A percentile compares a stretch with the other conserved stretches of the same genome.
phyloP scores from a whole-genome alignment of 2,888 invertebrate species.

The Mythimna ferrago region DNA sequence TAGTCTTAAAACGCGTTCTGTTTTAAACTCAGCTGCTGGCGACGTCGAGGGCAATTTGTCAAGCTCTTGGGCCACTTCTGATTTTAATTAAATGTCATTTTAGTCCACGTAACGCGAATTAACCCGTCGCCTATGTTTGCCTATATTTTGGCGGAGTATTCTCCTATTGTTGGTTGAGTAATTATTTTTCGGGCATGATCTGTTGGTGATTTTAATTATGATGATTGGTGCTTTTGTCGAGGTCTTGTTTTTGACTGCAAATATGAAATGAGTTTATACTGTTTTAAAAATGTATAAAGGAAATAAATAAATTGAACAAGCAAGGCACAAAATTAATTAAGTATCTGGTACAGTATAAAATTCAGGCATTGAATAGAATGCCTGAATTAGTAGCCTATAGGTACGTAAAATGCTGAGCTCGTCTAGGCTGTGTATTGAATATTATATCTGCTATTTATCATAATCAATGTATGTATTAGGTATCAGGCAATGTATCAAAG shows the following conservation, averaged over 20 bases:
- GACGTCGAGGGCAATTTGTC: constrained; percentile 86
- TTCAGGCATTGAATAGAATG: no score
- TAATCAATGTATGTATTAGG: no score
- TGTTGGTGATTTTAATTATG: constrained; percentile 40
- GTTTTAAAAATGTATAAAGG: not conserved
- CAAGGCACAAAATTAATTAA: not conserved
- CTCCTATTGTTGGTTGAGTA: constrained; percentile 38
- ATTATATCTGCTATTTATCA: no score
- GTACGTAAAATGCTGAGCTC: no score
- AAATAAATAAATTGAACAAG: not conserved
- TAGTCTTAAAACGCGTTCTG: constrained; percentile 66
- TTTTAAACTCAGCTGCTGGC: constrained; percentile 73
- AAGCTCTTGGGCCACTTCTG: constrained; percentile 77
- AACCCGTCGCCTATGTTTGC: constrained; percentile 68
- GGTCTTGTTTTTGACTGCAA: constrained; percentile 1
- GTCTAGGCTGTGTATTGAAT: no score
- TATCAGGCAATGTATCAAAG: no score
- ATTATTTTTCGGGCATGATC: constrained; percentile 45
- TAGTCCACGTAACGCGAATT: constrained; percentile 77
- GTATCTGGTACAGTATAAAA: not conserved
- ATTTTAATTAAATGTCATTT: constrained; percentile 88
- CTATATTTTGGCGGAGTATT: constrained; percentile 49
- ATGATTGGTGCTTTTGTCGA: constrained; percentile 3
- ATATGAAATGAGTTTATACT: not conserved
- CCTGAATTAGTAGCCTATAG: no score